A percentile compares a stretch with the other conserved stretches of the same genome.
These are phyloP conservation scores for Poeciliopsis infans DNA, from an alignment of 2,797 vertebrate species.

Conservation along the genomic window DNA sequence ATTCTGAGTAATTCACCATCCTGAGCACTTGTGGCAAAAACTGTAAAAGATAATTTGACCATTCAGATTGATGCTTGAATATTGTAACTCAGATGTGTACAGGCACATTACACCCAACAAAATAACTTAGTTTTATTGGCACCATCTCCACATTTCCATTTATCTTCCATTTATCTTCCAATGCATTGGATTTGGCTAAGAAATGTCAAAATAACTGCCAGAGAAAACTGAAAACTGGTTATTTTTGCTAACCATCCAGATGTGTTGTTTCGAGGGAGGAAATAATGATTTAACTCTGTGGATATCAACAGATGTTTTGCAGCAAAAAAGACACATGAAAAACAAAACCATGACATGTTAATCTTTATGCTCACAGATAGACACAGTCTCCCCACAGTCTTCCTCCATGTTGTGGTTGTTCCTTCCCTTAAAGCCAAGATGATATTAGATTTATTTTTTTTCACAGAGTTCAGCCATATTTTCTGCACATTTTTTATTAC, in stretches of 20 bases:
- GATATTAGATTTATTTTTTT: too few species aligned
- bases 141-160: not conserved
- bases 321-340: not conserved
- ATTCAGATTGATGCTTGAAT: not conserved
- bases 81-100: not conserved
- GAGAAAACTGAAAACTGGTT: too few species aligned
- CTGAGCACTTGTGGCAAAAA: not conserved
- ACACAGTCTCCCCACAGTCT: not conserved
- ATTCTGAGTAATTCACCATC: not conserved
- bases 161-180: not conserved
- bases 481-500: not conserved
- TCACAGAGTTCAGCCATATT: not conserved
- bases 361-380: not conserved
- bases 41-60: not conserved
- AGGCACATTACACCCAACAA: not conserved
- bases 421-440: not conserved
- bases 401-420: not conserved
- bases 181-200: not conserved
- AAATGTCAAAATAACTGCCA: not conserved
- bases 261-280: not conserved
- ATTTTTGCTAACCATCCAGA: not conserved
- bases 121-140: not conserved
- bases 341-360: not conserved
- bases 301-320: not conserved
- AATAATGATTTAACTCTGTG: not conserved